A percentile compares a stretch with the other conserved stretches of the same genome.
phyloP scores from a whole-genome alignment of 2,888 invertebrate genomes.

The Idaea biselata region DNA sequence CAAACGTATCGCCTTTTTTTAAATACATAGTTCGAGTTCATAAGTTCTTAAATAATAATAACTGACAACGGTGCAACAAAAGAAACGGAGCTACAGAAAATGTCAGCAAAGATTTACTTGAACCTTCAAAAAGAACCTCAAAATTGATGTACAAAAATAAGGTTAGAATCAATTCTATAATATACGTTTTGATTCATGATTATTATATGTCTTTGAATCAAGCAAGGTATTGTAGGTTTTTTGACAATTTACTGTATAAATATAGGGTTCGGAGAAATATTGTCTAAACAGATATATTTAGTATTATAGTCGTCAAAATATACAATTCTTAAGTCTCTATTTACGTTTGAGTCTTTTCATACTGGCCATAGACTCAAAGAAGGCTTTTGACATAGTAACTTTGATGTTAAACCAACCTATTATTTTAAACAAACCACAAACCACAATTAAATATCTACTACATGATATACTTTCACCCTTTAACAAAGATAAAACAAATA shows the following conservation, averaged over 20 bases:
- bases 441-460: neutral
- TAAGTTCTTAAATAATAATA: neutral
- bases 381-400: neutral
- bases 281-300: neutral
- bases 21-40: conserved; percentile 1
- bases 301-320: neutral
- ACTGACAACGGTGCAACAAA: conserved; percentile 16
- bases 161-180: neutral
- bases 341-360: neutral
- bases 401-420: neutral
- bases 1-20: neutral
- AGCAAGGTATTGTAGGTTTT: neutral
- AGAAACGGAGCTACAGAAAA: conserved; percentile 25
- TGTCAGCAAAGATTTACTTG: conserved; percentile 36
- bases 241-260: neutral
- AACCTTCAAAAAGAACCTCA: conserved; percentile 45
- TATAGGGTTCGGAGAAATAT: neutral
- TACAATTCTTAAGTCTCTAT: neutral
- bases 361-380: neutral
- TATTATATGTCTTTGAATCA: neutral
- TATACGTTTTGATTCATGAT: too few species aligned
- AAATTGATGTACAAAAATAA: neutral
- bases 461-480: neutral
- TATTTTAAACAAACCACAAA: neutral
- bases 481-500: neutral